A percentile compares a stretch with the other conserved stretches of the same genome.
phyloP scores from a whole-genome alignment of 2,888 invertebrate genomes.

The Ophion obscuratus region DNA sequence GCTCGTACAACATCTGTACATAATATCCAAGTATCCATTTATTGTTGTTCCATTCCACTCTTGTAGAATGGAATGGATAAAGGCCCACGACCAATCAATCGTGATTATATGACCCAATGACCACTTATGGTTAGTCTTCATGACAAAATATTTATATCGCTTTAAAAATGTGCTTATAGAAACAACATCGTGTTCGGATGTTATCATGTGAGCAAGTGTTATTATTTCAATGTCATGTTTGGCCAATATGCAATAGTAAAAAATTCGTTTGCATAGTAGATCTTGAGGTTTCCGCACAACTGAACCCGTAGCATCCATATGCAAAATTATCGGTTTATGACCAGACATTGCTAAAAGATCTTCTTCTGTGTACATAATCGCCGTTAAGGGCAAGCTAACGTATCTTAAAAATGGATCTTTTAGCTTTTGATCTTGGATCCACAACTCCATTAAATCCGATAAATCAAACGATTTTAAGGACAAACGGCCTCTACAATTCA shows the following conservation, averaged over 20 bases:
- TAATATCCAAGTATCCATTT: neutral
- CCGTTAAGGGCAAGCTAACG: slow-evolving; percentile 29
- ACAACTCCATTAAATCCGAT: slow-evolving; percentile 7
- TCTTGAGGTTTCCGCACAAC: slow-evolving; percentile 50
- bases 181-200: slow-evolving; percentile 47
- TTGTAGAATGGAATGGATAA: slow-evolving; percentile 41
- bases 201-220: slow-evolving; percentile 46
- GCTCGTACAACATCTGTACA: slow-evolving; percentile 37
- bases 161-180: slow-evolving; percentile 53
- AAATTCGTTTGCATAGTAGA: slow-evolving; percentile 53
- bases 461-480: slow-evolving; percentile 10
- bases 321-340: slow-evolving; percentile 9
- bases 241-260: slow-evolving; percentile 47
- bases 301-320: slow-evolving; percentile 63
- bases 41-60: slow-evolving; percentile 18
- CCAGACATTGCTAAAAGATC: slow-evolving; percentile 14
- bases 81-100: slow-evolving; percentile 20
- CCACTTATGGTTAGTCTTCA: neutral
- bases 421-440: neutral
- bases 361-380: slow-evolving; percentile 23
- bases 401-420: slow-evolving; percentile 44
- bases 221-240: slow-evolving; percentile 20
- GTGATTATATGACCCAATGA: slow-evolving; percentile 46
- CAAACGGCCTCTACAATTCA: slow-evolving; percentile 15
- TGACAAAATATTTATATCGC: slow-evolving; percentile 50